Conservation (phyloP, 2,797 vertebrate species). For the Oceanodroma leucorhoa region DNA sequence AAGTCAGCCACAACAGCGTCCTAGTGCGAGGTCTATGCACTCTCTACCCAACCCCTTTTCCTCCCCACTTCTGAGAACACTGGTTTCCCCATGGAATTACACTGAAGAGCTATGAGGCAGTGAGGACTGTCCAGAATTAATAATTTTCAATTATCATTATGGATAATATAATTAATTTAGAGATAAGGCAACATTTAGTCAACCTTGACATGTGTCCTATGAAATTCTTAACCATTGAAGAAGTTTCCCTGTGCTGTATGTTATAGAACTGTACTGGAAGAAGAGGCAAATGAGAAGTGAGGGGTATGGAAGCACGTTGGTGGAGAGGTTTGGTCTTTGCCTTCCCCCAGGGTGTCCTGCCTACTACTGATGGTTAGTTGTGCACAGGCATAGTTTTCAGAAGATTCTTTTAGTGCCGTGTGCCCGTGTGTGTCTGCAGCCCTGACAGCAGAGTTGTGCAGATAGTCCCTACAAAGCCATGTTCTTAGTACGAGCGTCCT, state of each 20-base stretch:
- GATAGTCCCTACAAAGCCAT: background rate
- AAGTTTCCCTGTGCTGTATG: background rate
- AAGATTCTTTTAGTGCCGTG: rapidly evolving
- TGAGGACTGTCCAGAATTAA: background rate
- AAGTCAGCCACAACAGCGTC: background rate
- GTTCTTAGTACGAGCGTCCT: rapidly evolving
- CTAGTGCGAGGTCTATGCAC: rapidly evolving
- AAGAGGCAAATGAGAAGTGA: background rate
- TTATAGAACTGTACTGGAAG: background rate
- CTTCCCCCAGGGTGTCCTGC: background rate
- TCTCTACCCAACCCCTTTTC: rapidly evolving
- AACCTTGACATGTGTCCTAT: background rate
- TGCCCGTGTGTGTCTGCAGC: background rate
- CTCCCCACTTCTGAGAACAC: rapidly evolving
- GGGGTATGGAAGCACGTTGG: background rate
- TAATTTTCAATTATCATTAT: background rate
- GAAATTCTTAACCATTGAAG: background rate
- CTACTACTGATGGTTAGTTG: rapidly evolving
- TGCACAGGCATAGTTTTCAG: background rate
- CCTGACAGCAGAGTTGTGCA: background rate
- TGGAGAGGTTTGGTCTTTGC: background rate
- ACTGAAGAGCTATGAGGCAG: background rate
- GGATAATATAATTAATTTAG: background rate
- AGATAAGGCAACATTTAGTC: background rate
- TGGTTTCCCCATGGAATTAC: background rate